A percentile compares a stretch with the other conserved stretches of the same genome.
Evolutionary conservation across 2,113 vertebrate species (phyloP).

Genomic region (Oreochromis aureus): DNA sequence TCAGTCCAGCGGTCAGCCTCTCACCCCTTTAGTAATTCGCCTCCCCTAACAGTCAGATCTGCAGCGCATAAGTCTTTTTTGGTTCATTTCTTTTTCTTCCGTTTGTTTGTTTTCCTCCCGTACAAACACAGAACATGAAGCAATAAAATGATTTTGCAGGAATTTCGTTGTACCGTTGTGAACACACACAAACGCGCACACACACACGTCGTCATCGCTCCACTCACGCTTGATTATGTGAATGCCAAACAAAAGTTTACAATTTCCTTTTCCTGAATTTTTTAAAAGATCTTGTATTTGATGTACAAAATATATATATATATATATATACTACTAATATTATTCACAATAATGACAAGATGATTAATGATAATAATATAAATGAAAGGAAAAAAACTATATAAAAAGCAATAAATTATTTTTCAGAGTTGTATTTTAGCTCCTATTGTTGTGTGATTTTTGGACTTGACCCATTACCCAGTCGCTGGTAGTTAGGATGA

Average conservation of each 20-base stretch:
- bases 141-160: slow-evolving; percentile 92
- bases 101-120: slow-evolving; percentile 60
- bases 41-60: slow-evolving; percentile 46
- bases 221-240: slow-evolving; percentile 84
- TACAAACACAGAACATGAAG: slow-evolving; percentile 85
- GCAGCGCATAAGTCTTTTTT: neutral
- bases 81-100: neutral
- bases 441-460: slow-evolving; percentile 93
- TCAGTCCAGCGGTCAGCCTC: slow-evolving; percentile 42
- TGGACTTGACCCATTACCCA: slow-evolving; percentile 89
- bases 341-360: slow-evolving; percentile 71
- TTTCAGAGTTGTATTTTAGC: slow-evolving; percentile 97
- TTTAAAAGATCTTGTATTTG: slow-evolving; percentile 87
- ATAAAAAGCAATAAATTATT: slow-evolving; percentile 99
- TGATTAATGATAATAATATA: slow-evolving; percentile 65
- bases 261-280: slow-evolving; percentile 87
- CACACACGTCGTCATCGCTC: slow-evolving; percentile 80
- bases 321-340: slow-evolving; percentile 58
- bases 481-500: slow-evolving; percentile 73
- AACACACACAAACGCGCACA: slow-evolving; percentile 44
- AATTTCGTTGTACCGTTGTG: slow-evolving; percentile 79
- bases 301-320: slow-evolving; percentile 73
- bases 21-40: slow-evolving; percentile 33
- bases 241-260: slow-evolving; percentile 99
- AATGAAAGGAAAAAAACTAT: slow-evolving; percentile 61